Conservation (phyloP, 2,113 vertebrate genomes). For the Galemys pyrenaicus region DNA sequence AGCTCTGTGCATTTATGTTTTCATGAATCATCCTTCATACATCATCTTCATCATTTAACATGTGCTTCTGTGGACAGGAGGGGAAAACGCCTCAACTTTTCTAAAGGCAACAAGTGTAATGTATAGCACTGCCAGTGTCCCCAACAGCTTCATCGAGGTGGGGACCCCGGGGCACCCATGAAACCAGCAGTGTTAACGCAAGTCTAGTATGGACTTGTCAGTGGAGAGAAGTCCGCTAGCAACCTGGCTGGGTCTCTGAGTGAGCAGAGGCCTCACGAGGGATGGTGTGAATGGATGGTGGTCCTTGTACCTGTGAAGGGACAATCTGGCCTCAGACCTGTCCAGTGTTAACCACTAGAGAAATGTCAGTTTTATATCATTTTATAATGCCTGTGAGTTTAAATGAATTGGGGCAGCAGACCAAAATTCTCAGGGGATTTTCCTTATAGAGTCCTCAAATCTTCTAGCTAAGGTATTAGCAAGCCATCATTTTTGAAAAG, state of each 20-base stretch:
- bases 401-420: slow-evolving; percentile 44
- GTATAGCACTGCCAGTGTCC: not conserved
- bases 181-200: not conserved
- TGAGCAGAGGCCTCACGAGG: not conserved
- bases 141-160: not conserved
- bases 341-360: slow-evolving; percentile 62
- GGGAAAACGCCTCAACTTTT: not conserved
- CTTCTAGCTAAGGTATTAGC: slow-evolving; percentile 31
- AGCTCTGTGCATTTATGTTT: slow-evolving; percentile 8
- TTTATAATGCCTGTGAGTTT: slow-evolving; percentile 62
- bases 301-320: not conserved
- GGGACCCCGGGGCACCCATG: not conserved
- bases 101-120: not conserved
- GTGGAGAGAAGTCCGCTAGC: not conserved
- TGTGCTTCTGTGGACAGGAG: slow-evolving; percentile 38
- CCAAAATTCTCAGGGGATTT: slow-evolving; percentile 63
- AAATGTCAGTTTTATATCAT: not conserved
- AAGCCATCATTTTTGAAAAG: slow-evolving; percentile 24
- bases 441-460: slow-evolving; percentile 39
- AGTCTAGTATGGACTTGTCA: not conserved
- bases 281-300: no score
- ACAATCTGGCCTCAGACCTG: not conserved
- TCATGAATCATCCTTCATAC: not conserved
- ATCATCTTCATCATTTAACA: not conserved
- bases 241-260: not conserved